Percentiles rank a stretch among this genome's conserved stretches.
Conservation (phyloP, 2,888 invertebrate genomes). For the Ormyrus nitidulus region DNA sequence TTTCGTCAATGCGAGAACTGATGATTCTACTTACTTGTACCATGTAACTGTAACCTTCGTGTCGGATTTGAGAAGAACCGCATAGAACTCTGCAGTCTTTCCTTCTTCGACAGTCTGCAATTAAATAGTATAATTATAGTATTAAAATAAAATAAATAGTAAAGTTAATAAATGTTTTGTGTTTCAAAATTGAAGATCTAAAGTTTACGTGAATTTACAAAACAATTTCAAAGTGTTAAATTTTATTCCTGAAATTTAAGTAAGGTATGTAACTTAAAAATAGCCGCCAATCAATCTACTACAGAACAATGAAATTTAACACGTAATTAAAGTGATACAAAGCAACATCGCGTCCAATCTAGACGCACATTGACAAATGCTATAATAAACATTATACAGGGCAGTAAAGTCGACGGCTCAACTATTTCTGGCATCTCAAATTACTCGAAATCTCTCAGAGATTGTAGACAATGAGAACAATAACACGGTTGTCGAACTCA, state of each 20-base stretch:
- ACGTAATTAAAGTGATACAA: no score
- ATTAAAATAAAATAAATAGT: not conserved
- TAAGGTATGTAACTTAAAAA: no score
- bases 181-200: no score
- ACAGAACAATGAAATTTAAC: no score
- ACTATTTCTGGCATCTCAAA: conserved; percentile 35
- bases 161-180: not conserved
- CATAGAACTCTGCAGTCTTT: conserved; percentile 87
- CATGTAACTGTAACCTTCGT: conserved; percentile 89
- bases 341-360: no score
- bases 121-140: conserved; percentile 51
- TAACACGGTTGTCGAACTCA: conserved; percentile 74
- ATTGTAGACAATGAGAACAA: not conserved
- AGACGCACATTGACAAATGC: no score
- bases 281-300: no score
- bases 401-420: not conserved
- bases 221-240: no score
- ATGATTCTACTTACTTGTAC: conserved; percentile 84
- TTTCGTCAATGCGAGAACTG: not conserved
- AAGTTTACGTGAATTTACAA: no score
- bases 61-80: conserved; percentile 85
- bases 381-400: not conserved
- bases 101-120: conserved; percentile 82
- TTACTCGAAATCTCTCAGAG: not conserved
- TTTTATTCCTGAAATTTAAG: no score